These are phyloP conservation scores for Orcinus orca DNA, from an alignment of 2,113 vertebrate species.

Conservation along the genomic window DNA sequence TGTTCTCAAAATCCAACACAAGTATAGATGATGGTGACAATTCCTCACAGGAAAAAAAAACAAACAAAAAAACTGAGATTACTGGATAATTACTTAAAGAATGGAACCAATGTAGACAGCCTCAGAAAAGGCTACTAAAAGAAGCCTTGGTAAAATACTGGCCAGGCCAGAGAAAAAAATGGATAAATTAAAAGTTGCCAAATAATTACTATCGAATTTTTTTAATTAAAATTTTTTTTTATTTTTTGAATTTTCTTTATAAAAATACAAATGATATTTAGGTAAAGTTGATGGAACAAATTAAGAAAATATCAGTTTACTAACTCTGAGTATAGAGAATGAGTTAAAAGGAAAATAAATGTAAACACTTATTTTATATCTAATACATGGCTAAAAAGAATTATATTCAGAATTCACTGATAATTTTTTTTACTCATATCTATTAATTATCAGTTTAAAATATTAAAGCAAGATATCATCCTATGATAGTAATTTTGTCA, in stretches of 20 bases:
- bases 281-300: not conserved
- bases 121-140: not conserved
- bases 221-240: not conserved
- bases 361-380: not conserved
- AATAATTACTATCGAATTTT: not conserved
- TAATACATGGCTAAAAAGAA: not conserved
- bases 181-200: conserved; percentile 19
- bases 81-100: not conserved
- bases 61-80: not conserved
- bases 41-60: not conserved
- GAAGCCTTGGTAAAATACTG: not conserved
- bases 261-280: not conserved
- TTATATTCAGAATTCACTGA: not conserved
- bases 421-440: not conserved
- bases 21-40: not conserved
- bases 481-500: not conserved
- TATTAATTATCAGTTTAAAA: not conserved
- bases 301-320: not conserved
- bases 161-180: not conserved
- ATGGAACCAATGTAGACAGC: not conserved
- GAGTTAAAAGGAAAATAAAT: not conserved
- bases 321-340: not conserved
- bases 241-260: not conserved
- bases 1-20: not conserved
- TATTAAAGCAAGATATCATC: not conserved